Evolutionary conservation across 2,888 invertebrate genomes (phyloP), one percentile per base, ranked within the genome.

Genomic region (Diarsia mendica): DNA sequence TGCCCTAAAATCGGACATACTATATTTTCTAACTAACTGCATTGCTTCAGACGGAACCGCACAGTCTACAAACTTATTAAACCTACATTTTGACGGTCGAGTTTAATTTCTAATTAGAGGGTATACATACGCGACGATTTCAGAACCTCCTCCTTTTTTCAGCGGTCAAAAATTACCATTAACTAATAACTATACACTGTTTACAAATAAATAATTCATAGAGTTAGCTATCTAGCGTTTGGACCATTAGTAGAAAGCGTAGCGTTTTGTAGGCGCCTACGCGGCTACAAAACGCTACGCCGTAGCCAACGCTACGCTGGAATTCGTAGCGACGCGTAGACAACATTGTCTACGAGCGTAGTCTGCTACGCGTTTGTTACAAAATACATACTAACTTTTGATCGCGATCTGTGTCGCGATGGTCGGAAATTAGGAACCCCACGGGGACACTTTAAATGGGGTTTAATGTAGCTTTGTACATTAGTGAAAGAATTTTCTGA

Each of bases 281-380:
- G 77, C 18, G 48, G 6, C n/a, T n/a, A n/a, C n/a, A n/a, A n/a
- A n/a, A n/a, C 39, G 73, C 77, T 74, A 80, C 80, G 74, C 33
- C 60, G 51, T 63, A 53, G 72, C 44, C 18, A 15, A 20, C 5
- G 23, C 58, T 58, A 39, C 58, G 28, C 28, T 28, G 28, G 28
- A 28, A 28, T 28, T 28, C 28, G 28, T 28, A 28, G 28, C 28
- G 28, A 28, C 28, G 48, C 39, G 39, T 39, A 39, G 39, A 8
- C 39, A 9, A 28, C 39, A 15, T 46, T 20, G 48, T 48, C 61
- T 77, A 80, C 80, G 80, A 61, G 13, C 39, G 20, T 33, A 60
- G 23, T 46, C 20, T 39, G 39, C 39, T 71, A 71, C 68, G 49
- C 6, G 13, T 23, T 69, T 48, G 48, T 20, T 28, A 53, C 15